Evolutionary conservation across 2,797 vertebrate genomes (phyloP).

Genomic region (Fistularia tabacaria): DNA sequence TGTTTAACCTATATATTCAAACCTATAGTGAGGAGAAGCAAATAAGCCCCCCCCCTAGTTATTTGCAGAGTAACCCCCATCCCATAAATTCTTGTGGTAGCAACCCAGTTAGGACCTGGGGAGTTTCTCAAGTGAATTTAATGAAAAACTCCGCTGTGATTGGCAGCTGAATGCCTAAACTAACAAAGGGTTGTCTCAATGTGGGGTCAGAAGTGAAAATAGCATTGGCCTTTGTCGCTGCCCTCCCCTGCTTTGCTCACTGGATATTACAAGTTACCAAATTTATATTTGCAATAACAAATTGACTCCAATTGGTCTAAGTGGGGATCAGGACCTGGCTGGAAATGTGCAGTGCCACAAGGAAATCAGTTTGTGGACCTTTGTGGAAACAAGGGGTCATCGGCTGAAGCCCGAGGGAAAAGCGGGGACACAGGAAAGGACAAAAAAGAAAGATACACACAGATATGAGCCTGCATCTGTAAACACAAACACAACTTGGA

Average conservation of each 20-base stretch:
- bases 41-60: not conserved
- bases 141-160: conserved; percentile 82
- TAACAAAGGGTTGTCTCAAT: conserved; percentile 71
- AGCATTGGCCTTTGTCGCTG: conserved; percentile 76
- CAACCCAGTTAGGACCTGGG: conserved; percentile 64
- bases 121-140: conserved; percentile 77
- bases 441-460: conserved; percentile 19
- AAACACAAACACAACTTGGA: too few relatives aligned
- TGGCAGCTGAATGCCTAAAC: conserved; percentile 82
- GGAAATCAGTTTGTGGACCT: conserved; percentile 66
- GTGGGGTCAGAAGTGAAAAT: conserved; percentile 81
- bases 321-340: conserved; percentile 76
- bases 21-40: not conserved
- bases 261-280: conserved; percentile 82
- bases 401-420: conserved; percentile 42
- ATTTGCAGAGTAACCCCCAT: conserved; percentile 35
- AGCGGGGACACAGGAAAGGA: conserved; percentile 28
- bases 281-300: conserved; percentile 85
- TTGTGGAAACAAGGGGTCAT: conserved; percentile 54
- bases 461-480: not conserved
- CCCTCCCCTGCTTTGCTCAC: conserved; percentile 69
- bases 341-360: conserved; percentile 56
- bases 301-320: conserved; percentile 81
- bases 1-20: conserved; percentile 15
- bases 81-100: conserved; percentile 60